A percentile compares a stretch with the other conserved stretches of the same genome.
Conservation (phyloP, 2,797 vertebrate species). For the Margarornis squamiger region DNA sequence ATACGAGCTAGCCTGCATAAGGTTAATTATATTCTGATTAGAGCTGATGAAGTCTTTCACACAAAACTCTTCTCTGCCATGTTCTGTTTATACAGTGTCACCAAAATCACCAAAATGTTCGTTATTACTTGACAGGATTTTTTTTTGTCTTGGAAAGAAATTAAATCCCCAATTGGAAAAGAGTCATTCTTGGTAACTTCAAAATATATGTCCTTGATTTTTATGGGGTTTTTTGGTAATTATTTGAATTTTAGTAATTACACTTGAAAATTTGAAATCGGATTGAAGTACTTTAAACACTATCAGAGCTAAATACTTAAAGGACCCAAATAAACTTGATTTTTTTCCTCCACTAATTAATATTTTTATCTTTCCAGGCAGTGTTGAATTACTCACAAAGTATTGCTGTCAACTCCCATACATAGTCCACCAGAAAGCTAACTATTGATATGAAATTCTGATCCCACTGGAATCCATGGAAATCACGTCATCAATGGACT, state of each 20-base stretch:
- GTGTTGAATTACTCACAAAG: neutral
- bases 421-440: neutral
- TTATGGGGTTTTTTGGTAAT: neutral
- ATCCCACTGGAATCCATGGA: neutral
- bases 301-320: neutral
- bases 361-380: neutral
- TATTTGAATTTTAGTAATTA: neutral
- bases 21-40: neutral
- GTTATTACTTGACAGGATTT: neutral
- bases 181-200: neutral
- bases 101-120: neutral
- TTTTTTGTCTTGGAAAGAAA: neutral
- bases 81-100: neutral
- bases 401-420: neutral
- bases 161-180: neutral
- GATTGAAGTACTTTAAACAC: neutral
- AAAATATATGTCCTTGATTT: neutral
- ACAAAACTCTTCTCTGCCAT: neutral
- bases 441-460: neutral
- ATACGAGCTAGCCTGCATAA: accelerated
- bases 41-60: neutral
- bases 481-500: neutral
- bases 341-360: neutral
- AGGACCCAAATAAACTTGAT: neutral
- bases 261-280: neutral